Evolutionary conservation across 1,140 invertebrate species (phyloP), one percentile per base, ranked within the genome.

Genomic region (Pararge aegeria): DNA sequence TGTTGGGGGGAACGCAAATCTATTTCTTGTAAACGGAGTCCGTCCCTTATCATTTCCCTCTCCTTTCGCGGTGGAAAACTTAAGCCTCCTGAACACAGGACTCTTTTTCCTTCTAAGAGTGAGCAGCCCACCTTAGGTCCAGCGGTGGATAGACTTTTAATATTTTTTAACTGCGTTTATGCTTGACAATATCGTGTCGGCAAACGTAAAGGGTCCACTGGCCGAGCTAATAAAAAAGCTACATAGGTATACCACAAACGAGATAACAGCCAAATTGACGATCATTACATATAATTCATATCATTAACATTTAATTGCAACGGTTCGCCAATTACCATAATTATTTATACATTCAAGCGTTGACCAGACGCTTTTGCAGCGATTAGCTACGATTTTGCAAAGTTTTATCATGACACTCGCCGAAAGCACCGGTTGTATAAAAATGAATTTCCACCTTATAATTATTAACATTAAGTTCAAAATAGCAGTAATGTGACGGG

Each of bases 251-350:
- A 34, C 3, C 10, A 18, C 16, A 42, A 42, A 42, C 38, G 16
- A 42, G 38, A 42, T 42, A 42, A 42, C 38, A 42, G 13, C 30
- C 30, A 34, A 34, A 34, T 34, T 34, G 30, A 12, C 3, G 9
- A 34, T 34, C 30, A 34, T 34, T 34, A 34, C 30, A 34, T n/a
- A 42, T 42, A 42, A 42, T 18, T 42, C 38, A 18, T 42, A 42
- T 42, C 16, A 42, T 42, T 18, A 42, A 18, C 5, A 42, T 42
- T 42, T 16, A 42, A 42, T 42, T 42, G 38, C 38, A 42, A 42
- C 38, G 38, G 16, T 42, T 42, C 12, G n/a, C n/a, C n/a, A n/a
- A n/a, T n/a, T n/a, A 42, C 38, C 16, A 5, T 42, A 16, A 16
- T 42, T 18, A 42, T 30, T 51, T 30, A n/a, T 21, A 37, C 29